Evolutionary conservation across 2,113 vertebrate species (phyloP).

Genomic region (Psittacus erithacus): DNA sequence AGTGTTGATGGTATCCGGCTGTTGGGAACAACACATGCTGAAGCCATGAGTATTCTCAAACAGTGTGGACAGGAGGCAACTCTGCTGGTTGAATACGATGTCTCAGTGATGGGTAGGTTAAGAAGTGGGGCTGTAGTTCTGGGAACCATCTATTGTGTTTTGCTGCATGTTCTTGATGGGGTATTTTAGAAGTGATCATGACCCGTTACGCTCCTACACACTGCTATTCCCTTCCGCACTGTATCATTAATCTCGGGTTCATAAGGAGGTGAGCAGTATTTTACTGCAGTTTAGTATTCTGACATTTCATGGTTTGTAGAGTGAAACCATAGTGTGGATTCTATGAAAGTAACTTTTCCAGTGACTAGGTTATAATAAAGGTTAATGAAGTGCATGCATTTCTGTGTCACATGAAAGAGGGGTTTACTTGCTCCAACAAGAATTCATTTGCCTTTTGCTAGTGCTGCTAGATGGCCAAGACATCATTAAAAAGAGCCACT

Average conservation of each 20-base stretch:
- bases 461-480: neutral
- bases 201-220: neutral
- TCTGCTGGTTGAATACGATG: constrained; percentile 93
- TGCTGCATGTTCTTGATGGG: constrained; percentile 21
- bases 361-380: constrained; percentile 45
- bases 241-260: constrained; percentile 66
- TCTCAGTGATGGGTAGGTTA: constrained; percentile 93
- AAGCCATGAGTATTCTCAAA: constrained; percentile 97
- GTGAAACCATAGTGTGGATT: constrained; percentile 29
- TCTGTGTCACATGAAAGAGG: neutral
- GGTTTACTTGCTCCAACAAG: constrained; percentile 2
- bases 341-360: constrained; percentile 54
- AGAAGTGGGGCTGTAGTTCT: neutral
- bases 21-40: constrained; percentile 89
- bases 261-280: constrained; percentile 62
- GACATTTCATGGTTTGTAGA: constrained; percentile 31
- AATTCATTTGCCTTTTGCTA: constrained; percentile 12
- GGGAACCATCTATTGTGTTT: neutral
- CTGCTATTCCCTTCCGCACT: constrained; percentile 4
- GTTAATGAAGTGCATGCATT: constrained; percentile 42
- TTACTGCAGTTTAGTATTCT: constrained; percentile 48
- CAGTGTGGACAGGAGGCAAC: constrained; percentile 97
- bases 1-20: constrained; percentile 97
- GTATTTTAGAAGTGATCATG: constrained; percentile 15
- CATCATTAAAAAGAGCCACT: neutral